phyloP scores from a whole-genome alignment of 2,113 vertebrate species.

The Festucalex cinctus region DNA sequence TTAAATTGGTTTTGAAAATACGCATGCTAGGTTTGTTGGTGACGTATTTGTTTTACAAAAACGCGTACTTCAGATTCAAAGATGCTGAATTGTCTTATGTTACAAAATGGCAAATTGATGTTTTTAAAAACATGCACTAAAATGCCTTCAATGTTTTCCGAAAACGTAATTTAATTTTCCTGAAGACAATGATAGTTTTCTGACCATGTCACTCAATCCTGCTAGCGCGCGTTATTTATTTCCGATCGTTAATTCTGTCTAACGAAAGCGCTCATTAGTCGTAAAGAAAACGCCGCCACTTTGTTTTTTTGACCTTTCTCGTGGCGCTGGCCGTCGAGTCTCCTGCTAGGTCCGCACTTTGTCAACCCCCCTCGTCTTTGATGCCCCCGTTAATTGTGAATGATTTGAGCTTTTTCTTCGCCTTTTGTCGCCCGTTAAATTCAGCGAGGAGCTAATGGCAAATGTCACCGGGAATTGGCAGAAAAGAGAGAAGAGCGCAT shows the following conservation, averaged over 20 bases:
- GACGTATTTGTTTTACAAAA: no score
- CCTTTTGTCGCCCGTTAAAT: slow-evolving; percentile 72
- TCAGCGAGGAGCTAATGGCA: slow-evolving; percentile 77
- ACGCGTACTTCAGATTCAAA: no score
- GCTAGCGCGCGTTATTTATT: slow-evolving; percentile 16
- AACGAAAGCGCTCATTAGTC: slow-evolving; percentile 85
- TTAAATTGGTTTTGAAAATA: no score
- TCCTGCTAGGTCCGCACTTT: slow-evolving; percentile 60
- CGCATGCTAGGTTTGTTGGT: no score
- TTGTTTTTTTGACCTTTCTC: slow-evolving; percentile 87
- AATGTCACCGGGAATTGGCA: slow-evolving; percentile 86
- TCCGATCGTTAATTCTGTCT: slow-evolving; percentile 59
- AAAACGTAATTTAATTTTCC: slow-evolving; percentile 10
- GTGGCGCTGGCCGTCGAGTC: slow-evolving; percentile 73
- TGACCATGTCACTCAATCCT: slow-evolving; percentile 3
- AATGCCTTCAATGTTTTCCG: neutral
- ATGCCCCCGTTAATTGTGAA: slow-evolving; percentile 89
- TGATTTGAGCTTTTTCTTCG: slow-evolving; percentile 73
- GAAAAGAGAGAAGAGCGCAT: slow-evolving; percentile 72
- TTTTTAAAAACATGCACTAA: neutral
- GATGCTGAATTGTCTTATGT: no score
- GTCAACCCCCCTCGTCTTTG: slow-evolving; percentile 73
- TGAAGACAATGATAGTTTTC: neutral
- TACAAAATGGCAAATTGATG: neutral
- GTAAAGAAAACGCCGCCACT: slow-evolving; percentile 63